Base-by-base conservation (phyloP, 2,113 vertebrate genomes). In the Rhombomys opimus region DNA sequence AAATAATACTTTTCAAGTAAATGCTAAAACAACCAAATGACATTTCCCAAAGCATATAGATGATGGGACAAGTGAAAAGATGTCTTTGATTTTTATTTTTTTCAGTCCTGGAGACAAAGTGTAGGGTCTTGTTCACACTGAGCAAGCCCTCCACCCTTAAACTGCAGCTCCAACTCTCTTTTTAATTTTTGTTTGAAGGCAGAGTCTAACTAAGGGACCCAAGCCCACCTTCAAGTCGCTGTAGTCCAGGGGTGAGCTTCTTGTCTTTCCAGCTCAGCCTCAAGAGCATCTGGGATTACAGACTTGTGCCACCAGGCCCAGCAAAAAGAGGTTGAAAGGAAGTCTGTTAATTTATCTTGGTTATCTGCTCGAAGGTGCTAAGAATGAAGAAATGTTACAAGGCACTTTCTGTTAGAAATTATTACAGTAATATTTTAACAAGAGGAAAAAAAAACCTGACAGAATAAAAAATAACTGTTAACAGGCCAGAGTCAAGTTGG, bases 391-490 rank as follows among this genome's bases (percentile, higher is more conserved):
- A 97, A 94, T 52, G 35, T 92, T 94, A 77, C 54, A 97, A 86
- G 67, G 41, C 95, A 95, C 32, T 92, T 96, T 95, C 88, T 93
- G 72, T 86, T 87, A 77, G 67, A 91, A 95, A 91, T 88, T 94
- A 95, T 94, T 94, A 92, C 38, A 96, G 84, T 50, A 87, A 96
- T 95, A 97, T 95, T 96, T 98, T 94, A 97, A 96, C 22, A 94
- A 95, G 96, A 92, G 65, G 3, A 63, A 86, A 46, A 73, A 75
- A 65, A 65, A 76, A 3, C 17, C 85, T 80, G 95, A 93, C 94
- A 91, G 85, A 95, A 96, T 97, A 95, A 96, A 97, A 96, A 96
- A 98, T 95, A 93, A 78, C 81, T 92, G 52, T 93, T 93, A 96
- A 87, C 32, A 93, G 89, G 81, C 81, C 88, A 67, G 78, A 97